A percentile compares a stretch with the other conserved stretches of the same genome.
Evolutionary conservation across 2,113 vertebrate genomes (phyloP).

Genomic region (Eulacestoma nigropectus): DNA sequence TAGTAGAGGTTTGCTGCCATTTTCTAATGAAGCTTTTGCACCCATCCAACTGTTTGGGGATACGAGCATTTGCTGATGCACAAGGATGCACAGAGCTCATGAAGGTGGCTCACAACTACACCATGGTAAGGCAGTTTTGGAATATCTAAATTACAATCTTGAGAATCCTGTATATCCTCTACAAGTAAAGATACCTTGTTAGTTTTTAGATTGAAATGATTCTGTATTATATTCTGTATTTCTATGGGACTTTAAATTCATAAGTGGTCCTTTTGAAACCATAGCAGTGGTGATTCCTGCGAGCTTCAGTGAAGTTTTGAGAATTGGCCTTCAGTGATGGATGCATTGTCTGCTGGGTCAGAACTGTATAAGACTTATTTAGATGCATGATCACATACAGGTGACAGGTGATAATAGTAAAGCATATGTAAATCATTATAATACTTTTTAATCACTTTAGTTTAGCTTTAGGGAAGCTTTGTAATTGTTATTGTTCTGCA

Average conservation of each 20-base stretch:
- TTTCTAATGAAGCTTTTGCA: slow-evolving; percentile 82
- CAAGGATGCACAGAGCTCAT: slow-evolving; percentile 80
- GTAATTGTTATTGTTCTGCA: neutral
- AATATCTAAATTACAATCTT: neutral
- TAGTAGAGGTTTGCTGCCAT: slow-evolving; percentile 81
- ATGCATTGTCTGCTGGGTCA: neutral
- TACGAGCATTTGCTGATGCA: slow-evolving; percentile 79
- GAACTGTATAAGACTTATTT: neutral
- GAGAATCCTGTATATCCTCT: neutral
- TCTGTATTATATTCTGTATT: neutral
- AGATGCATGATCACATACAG: neutral
- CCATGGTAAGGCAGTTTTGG: slow-evolving; percentile 74
- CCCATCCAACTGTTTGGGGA: slow-evolving; percentile 80
- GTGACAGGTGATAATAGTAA: neutral
- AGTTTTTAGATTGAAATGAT: neutral
- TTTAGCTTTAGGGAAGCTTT: neutral
- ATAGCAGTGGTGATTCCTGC: neutral
- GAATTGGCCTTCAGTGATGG: neutral
- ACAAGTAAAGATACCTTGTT: neutral
- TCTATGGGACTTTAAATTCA: neutral
- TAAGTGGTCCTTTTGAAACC: neutral
- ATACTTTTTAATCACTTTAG: neutral
- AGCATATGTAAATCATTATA: neutral
- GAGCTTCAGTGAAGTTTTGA: neutral
- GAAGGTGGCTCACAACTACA: slow-evolving; percentile 81